phyloP scores from a whole-genome alignment of 2,797 vertebrate genomes.

The Hipposideros larvatus region DNA sequence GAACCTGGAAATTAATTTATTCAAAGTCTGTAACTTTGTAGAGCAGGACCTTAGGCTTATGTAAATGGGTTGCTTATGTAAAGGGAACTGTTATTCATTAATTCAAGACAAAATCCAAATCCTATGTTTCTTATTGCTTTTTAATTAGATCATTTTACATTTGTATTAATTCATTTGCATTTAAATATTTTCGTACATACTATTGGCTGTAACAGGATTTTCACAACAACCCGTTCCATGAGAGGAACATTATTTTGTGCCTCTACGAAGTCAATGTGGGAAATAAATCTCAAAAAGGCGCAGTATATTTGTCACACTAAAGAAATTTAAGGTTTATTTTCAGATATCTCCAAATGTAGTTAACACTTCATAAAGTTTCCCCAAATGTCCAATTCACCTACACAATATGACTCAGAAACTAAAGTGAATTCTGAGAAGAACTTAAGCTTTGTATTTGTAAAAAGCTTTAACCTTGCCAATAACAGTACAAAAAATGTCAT shows the following conservation, averaged over 20 bases:
- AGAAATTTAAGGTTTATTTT: constrained; percentile 37
- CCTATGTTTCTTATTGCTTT: background rate
- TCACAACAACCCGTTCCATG: background rate
- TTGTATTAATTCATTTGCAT: background rate
- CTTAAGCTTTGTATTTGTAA: constrained; percentile 59
- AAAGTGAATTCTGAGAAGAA: constrained; percentile 37
- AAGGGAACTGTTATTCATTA: background rate
- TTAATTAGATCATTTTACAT: background rate
- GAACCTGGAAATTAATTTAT: background rate
- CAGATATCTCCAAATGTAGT: background rate
- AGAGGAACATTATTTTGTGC: background rate
- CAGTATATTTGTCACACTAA: background rate
- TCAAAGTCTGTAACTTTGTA: background rate
- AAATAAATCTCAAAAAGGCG: background rate
- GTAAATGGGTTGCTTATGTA: background rate
- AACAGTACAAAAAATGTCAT: constrained; percentile 65
- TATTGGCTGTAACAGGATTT: background rate
- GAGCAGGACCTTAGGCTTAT: background rate
- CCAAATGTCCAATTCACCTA: background rate
- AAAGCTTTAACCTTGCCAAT: constrained; percentile 71
- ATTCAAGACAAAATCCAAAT: background rate
- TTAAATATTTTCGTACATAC: background rate
- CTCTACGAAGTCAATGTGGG: background rate
- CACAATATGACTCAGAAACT: background rate
- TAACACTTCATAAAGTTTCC: constrained; percentile 55